Base-by-base conservation (phyloP, 2,113 vertebrate genomes). In the Synchiropus splendidus region DNA sequence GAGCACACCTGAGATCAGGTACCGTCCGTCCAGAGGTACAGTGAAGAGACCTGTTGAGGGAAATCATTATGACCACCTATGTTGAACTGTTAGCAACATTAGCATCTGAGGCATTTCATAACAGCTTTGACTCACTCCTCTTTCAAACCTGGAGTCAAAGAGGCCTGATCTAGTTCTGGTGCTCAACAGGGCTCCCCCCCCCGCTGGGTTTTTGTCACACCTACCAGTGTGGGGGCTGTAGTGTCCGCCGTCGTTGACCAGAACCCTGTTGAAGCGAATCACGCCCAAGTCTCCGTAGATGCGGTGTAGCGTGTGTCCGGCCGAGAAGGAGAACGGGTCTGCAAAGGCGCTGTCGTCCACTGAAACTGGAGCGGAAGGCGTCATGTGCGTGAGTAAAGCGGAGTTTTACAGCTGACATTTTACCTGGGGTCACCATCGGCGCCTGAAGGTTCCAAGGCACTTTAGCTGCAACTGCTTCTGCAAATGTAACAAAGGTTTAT, bases 221-320 rank as follows among this genome's bases (percentile, higher is more conserved):
- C 2, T 21, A 47, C 95, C 95, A 64, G 93, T 94, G 6, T 58
- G 58, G 2, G 92, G 85, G 61, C 88, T 83, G 6, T 99, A 98
- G 31, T 94, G 86, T 12, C 87, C 85, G 1, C 94, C 95, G 0
- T 99, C 95, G 2, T 99, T 99, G 45, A 98, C 89, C 9, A 98
- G 80, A 42, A 99, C 88, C 67, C 86, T 90, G 78, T 98, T 90
- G 36, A 99, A 99, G 44, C 81, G 85, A 53, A 99, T 88, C 14
- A 91, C 68, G 0, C 92, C 93, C 0, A 82, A 80, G 0, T 89
- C 86, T 1, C 80, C 84, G 18, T 78, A 66, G 61, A 85, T 84
- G 13, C 73, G 69, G 51, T 85, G 88, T 64, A 74, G 80, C 0
- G 90, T 92, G 27, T 97, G 89, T 14, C 94, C 95, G 2, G 86